Evolutionary conservation across 1,140 invertebrate species (phyloP).

Genomic region (Orchestia grillus): DNA sequence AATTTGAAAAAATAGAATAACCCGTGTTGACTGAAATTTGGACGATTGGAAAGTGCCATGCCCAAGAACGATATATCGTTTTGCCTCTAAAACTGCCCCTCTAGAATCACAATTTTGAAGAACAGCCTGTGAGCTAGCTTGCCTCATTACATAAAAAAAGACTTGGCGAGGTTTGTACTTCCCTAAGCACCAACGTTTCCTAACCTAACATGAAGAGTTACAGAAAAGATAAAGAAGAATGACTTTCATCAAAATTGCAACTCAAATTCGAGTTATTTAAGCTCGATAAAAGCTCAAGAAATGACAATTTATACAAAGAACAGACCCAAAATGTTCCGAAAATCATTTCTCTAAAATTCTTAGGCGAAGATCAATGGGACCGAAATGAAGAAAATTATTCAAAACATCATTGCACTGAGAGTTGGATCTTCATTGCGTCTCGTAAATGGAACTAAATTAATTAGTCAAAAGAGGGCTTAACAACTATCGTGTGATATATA

Average conservation of each 20-base stretch:
- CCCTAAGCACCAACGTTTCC: not conserved
- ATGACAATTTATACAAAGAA: not conserved
- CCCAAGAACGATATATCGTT: not conserved
- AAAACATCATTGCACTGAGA: not conserved
- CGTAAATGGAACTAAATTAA: not conserved
- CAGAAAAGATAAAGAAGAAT: not conserved
- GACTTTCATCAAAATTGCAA: not conserved
- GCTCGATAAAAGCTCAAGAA: not conserved
- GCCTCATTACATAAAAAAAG: not conserved
- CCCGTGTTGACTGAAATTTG: too few species aligned
- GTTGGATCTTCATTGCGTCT: not conserved
- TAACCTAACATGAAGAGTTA: not conserved
- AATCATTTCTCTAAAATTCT: not conserved
- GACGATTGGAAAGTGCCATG: too few species aligned
- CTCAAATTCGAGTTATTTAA: not conserved
- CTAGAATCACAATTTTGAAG: not conserved
- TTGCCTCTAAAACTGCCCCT: not conserved
- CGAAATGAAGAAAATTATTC: not conserved
- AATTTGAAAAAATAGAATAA: too few species aligned
- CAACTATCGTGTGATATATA: constrained; percentile 1
- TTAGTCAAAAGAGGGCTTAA: not conserved
- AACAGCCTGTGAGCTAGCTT: not conserved
- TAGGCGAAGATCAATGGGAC: not conserved
- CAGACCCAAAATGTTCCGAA: not conserved
- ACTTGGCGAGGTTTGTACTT: not conserved